Evolutionary conservation across 2,113 vertebrate genomes (phyloP).

Genomic region (Leucopsar rothschildi): DNA sequence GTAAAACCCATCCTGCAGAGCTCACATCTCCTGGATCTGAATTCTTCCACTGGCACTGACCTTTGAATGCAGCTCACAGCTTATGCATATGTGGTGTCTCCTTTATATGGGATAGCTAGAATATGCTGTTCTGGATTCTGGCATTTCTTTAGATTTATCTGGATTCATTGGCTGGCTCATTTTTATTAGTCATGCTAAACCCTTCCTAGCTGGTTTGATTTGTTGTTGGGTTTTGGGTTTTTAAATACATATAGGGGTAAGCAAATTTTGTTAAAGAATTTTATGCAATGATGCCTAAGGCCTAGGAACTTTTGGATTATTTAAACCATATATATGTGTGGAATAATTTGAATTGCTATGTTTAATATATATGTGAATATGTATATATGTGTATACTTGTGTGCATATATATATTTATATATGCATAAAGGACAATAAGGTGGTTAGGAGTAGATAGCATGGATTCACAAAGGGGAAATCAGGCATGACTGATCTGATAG

Average conservation of each 20-base stretch:
- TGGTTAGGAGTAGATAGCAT: not conserved
- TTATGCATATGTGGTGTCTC: not conserved
- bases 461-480: not conserved
- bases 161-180: not conserved
- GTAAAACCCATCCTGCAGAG: not conserved
- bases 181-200: not conserved
- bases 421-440: not conserved
- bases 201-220: not conserved
- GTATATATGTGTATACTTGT: rapidly evolving
- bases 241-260: not conserved
- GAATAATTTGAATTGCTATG: not conserved
- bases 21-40: not conserved
- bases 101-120: not conserved
- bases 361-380: not conserved
- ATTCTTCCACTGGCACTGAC: not conserved
- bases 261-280: not conserved
- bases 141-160: not conserved
- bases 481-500: not conserved
- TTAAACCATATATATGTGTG: not conserved
- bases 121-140: not conserved
- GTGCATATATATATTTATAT: too few relatives aligned
- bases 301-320: not conserved
- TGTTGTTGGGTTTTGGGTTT: not conserved
- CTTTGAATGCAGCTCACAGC: not conserved
- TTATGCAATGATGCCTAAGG: not conserved